Conservation (phyloP, 2,888 invertebrate genomes). For the Alentia gelatinosa region DNA sequence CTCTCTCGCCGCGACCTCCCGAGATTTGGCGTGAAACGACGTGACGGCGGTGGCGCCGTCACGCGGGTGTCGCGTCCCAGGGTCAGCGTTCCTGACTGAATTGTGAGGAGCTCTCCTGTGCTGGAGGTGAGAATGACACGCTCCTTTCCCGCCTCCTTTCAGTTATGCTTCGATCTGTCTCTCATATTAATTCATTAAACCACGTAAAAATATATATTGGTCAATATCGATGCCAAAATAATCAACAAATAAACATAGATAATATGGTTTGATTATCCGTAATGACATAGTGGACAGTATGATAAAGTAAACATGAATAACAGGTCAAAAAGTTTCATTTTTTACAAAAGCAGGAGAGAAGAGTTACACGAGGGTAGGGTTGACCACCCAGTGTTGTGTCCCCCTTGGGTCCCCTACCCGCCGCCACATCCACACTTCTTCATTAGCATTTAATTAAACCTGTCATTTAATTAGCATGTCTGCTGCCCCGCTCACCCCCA, state of each 20-base stretch:
- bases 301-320: no score
- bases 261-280: no score
- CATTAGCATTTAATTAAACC: conserved; percentile 31
- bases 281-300: no score
- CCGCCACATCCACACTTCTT: neutral
- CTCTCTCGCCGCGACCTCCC: neutral
- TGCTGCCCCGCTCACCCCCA: neutral
- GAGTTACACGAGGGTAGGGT: neutral
- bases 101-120: neutral
- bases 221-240: no score
- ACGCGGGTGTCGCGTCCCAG: neutral
- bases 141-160: neutral
- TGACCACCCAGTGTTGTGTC: neutral
- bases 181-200: no score
- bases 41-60: neutral
- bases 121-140: neutral
- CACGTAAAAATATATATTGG: no score
- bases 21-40: neutral
- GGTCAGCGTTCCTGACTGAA: neutral
- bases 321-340: no score
- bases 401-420: neutral
- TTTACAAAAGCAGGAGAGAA: no score
- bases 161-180: no score
- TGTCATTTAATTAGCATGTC: conserved; percentile 47
- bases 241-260: no score